Base-by-base conservation (phyloP, 2,888 invertebrate genomes). In the Drosophila mayaguana region DNA sequence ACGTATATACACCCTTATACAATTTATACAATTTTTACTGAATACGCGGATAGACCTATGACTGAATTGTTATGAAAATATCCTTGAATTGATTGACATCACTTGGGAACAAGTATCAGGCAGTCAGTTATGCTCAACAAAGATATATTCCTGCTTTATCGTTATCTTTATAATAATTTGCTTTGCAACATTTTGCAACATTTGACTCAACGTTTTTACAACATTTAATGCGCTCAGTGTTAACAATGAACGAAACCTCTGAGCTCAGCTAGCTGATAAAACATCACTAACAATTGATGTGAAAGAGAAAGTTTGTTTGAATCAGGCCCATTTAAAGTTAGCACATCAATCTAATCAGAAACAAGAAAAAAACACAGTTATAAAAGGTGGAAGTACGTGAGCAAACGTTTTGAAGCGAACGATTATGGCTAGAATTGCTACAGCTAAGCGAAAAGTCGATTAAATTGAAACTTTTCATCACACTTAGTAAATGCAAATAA, bases 311-410 rank as follows among this genome's bases (percentile, higher is more conserved):
- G 51, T 53, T 20, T 9, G 14, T 53, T 36, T 36, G 20, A 20
- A 36, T 53, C 51, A 36, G 36, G 16, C 20, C 20, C 36, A 32
- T 36, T 53, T 22, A 2, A 36, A 22, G 36, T 11, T 22, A 8
- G 20, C 8, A 36, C 36, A 20, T 36, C 16, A 36, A 36, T 53
- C 51, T 53, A 53, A 53, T 36, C 51, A 36, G 48, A 46, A 43
- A 28, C 3, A 18, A 18, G 34, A 20, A 32, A 48, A 50, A 20
- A 32, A 50, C 8, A n/a, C 6, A 18, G 32, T 50, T 18, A 50
- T 32, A 32, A 53, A 51, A 16, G 9, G 16, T 36, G 16, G 14
- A 20, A 51, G 16, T 51, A 51, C 51, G 34, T 36, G 34, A 51
- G 34, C 51, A 38, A 38, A 38, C 16, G 16, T 38, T 7, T 38